Evolutionary conservation across 2,888 invertebrate species (phyloP), one percentile per base, ranked within the genome.

Genomic region (Mesorhabditis belari): DNA sequence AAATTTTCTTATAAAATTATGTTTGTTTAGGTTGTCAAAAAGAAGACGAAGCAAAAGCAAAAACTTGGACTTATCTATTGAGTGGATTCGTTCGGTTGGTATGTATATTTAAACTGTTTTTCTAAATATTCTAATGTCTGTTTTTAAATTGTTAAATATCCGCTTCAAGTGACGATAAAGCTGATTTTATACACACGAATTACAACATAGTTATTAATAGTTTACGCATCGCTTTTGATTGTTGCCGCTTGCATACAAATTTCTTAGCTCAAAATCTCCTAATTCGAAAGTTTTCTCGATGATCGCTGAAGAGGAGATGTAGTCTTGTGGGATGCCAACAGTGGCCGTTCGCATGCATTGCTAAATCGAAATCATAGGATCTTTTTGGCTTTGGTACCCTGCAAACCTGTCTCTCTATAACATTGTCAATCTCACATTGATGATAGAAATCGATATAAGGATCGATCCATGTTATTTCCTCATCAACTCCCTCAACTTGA

Each of bases 1-100:
- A 4, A 28, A 26, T 52, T 24, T 54, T 27, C 21, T 55, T 29
- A 53, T 55, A 76, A 64, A 91, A 92, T 77, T 85, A 95, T 12
- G 95, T 96, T 71, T n/a, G n/a, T n/a, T n/a, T n/a, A n/a, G n/a
- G 87, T 91, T 0, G 95, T 95, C 0, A 87, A 91, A 69, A 94
- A 92, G 84, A 96, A 96, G 82, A 92, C 92, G 81, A 92, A 91
- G 77, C 93, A 95, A 78, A 95, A 95, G 80, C 89, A 90, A 61
- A 88, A 90, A 1, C 84, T 95, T 5, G 86, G 80, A 25, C 68
- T 80, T n/a, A 35, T 35, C 12, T 35, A 35, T 35, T 35, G 44
- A 35, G 44, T 35, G 44, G 12, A 9, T 9, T 35, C 44, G 44
- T 35, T 35, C 12, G 44, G 44, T 35, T n/a, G n/a, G 12, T 9